These are phyloP conservation scores for Myotis pilosus DNA, from an alignment of 2,797 vertebrate species.

Conservation along the genomic window DNA sequence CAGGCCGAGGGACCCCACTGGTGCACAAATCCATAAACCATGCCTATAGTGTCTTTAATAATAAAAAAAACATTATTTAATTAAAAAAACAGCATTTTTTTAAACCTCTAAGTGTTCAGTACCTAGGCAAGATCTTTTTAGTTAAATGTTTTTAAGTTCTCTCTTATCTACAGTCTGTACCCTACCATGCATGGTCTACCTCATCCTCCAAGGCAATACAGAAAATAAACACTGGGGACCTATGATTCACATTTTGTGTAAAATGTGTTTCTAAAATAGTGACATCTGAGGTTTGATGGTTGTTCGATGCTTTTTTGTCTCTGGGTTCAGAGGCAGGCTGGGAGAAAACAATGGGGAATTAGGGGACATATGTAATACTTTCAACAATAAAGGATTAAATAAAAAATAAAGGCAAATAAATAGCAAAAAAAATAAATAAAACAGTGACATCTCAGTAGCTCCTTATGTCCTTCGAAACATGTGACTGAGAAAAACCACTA, in stretches of 20 bases:
- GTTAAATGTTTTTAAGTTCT: neutral
- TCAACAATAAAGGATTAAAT: too few relatives aligned
- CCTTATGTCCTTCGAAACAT: neutral
- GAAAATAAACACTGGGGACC: neutral
- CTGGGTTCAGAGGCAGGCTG: too few relatives aligned
- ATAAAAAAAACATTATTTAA: conserved; percentile 34
- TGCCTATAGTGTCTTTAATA: neutral
- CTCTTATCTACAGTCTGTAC: neutral
- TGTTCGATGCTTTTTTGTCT: too few relatives aligned
- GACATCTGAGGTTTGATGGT: neutral
- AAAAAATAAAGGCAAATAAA: too few relatives aligned
- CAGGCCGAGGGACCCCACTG: too few relatives aligned
- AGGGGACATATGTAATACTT: too few relatives aligned
- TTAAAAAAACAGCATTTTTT: neutral
- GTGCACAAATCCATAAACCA: too few relatives aligned
- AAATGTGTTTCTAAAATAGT: neutral
- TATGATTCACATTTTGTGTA: neutral
- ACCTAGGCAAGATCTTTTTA: neutral
- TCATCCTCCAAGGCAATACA: neutral
- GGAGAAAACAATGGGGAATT: too few relatives aligned
- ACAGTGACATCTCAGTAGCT: neutral
- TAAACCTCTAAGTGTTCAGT: neutral
- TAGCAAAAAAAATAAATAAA: neutral
- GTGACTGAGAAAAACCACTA: neutral
- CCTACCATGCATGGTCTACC: neutral